These are phyloP conservation scores for Proctacanthus coquilletti DNA, from an alignment of 1,140 invertebrate species.

Conservation along the genomic window DNA sequence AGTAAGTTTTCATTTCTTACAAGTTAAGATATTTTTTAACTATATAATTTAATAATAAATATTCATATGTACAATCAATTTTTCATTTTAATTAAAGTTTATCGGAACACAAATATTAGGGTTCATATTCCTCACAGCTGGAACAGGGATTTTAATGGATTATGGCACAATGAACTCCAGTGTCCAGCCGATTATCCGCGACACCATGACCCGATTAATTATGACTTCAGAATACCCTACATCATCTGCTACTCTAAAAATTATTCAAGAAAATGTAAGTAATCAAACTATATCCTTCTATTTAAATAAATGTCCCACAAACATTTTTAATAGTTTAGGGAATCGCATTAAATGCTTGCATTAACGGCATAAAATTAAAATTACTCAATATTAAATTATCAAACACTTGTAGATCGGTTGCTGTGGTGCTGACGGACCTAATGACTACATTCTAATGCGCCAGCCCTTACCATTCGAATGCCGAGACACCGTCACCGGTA, in stretches of 20 bases:
- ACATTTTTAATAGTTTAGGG: background rate
- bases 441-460: slow-evolving; percentile 56
- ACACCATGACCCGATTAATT: slow-evolving; percentile 54
- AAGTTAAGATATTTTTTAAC: no score
- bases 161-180: slow-evolving; percentile 62
- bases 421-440: slow-evolving; percentile 66
- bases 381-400: no score
- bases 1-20: slow-evolving; percentile 35
- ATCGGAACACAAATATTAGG: slow-evolving; percentile 49
- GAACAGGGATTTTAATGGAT: slow-evolving; percentile 59
- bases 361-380: no score
- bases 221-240: slow-evolving; percentile 39
- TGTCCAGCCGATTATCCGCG: slow-evolving; percentile 55
- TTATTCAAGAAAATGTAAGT: slow-evolving; percentile 75
- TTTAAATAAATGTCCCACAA: slow-evolving; percentile 1
- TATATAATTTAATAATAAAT: no score
- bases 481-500: slow-evolving; percentile 71
- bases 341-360: no score
- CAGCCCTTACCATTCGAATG: slow-evolving; percentile 68
- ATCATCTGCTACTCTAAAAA: slow-evolving; percentile 47
- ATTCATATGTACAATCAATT: slow-evolving; percentile 12
- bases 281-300: background rate
- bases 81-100: slow-evolving; percentile 52
- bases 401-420: slow-evolving; percentile 65
- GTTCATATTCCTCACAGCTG: slow-evolving; percentile 54